Percentiles rank a stretch among this genome's conserved stretches.
phyloP scores from a whole-genome alignment of 2,113 vertebrate species.

The Campylomormyrus tamandua region DNA sequence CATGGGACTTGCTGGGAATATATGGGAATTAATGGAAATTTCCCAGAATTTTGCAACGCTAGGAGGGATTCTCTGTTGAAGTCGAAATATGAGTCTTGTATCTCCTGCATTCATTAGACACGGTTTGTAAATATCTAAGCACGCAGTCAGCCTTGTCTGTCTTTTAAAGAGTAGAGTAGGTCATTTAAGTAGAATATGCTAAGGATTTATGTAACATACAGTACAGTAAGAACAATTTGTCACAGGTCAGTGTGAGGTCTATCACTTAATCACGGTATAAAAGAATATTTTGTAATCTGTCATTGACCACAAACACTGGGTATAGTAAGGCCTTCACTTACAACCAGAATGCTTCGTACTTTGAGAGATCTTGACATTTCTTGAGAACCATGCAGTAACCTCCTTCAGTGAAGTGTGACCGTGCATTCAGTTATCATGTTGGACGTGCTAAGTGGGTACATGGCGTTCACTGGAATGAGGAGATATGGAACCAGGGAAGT shows the following conservation, averaged over 20 bases:
- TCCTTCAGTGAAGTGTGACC: not conserved
- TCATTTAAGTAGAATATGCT: not conserved
- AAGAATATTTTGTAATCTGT: not conserved
- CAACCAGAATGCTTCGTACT: not conserved
- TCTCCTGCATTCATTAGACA: not conserved
- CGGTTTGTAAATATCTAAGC: not conserved
- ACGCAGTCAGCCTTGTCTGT: not conserved
- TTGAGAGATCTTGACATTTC: not conserved
- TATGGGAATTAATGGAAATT: too few species aligned
- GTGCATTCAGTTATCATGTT: not conserved
- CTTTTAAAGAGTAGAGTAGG: not conserved
- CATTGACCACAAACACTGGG: not conserved
- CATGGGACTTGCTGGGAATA: too few species aligned
- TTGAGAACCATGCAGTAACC: not conserved
- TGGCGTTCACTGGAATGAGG: not conserved
- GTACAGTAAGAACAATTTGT: not conserved
- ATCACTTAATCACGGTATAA: not conserved
- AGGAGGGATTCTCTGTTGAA: not conserved
- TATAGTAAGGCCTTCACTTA: not conserved
- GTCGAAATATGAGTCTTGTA: not conserved
- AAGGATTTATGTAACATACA: not conserved
- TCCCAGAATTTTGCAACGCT: too few species aligned
- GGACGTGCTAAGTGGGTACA: not conserved
- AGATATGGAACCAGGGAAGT: not conserved
- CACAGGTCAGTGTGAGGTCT: not conserved